Evolutionary conservation across 2,113 vertebrate species (phyloP), one percentile per base, ranked within the genome.

Genomic region (Cebidichthys violaceus): DNA sequence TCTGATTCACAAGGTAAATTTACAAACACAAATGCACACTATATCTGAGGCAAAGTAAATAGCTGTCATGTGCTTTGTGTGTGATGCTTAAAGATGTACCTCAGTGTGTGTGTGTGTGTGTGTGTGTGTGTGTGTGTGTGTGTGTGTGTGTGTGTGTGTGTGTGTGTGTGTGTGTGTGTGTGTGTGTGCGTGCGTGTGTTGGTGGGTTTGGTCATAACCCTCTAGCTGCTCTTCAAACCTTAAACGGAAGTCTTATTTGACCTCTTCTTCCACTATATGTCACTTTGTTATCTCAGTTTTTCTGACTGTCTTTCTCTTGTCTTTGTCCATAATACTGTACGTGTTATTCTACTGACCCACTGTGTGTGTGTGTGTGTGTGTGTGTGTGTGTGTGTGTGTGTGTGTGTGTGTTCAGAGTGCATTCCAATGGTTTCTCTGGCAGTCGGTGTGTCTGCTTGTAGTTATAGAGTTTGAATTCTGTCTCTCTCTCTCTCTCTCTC

Each of bases 371-470:
- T 57, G 64, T 45, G 72, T 59, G 72, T 66, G 81, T 68, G 68
- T 77, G 62, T 67, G 64, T 64, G 50, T 41, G 61, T 54, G 41
- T 39, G 76, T 29, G 82, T 62, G 70, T 68, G 69, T 31, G 35
- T 59, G 45, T 54, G 55, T 73, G 75, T 52, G 85, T 50, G 77
- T 88, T 87, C 73, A 77, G 75, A 79, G 75, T 45, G 78, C 92
- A 91, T 94, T 92, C 92, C 88, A 22, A 79, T 88, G 90, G 91
- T 88, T 89, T 79, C 82, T 73, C 75, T 77, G 77, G 90, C 77
- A 90, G 90, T 86, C 89, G 77, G 68, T 33, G 71, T 77, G 91
- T 90, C 88, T 92, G 78, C 84, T 79, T 89, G 82, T 84, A 92
- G 86, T 87, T 81, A 79, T 52, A 84, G 65, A 37, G 22, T 78